These are phyloP conservation scores for Dorcus parallelipipedus DNA, from an alignment of 2,888 invertebrate species.

Conservation along the genomic window DNA sequence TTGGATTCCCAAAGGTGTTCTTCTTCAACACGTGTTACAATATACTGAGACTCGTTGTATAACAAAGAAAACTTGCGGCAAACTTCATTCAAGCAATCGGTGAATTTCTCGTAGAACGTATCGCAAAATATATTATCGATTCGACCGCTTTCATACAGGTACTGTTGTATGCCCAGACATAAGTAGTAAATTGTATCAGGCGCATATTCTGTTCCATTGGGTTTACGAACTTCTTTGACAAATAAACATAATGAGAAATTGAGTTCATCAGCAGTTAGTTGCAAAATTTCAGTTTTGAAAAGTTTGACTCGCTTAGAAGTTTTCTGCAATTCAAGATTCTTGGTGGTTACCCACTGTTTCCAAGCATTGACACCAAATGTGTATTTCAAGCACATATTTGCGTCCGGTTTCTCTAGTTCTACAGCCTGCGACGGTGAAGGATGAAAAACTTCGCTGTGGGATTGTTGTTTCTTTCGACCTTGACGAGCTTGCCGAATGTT, in stretches of 20 bases:
- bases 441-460: neutral
- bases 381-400: conserved; percentile 80
- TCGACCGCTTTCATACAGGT: conserved; percentile 82
- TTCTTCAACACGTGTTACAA: conserved; percentile 85
- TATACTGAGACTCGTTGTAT: conserved; percentile 76
- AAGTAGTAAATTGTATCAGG: conserved; percentile 89
- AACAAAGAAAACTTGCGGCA: conserved; percentile 73
- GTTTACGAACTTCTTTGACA: conserved; percentile 83
- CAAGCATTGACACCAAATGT: conserved; percentile 88
- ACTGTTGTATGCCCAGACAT: conserved; percentile 84
- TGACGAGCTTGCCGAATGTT: conserved; percentile 31
- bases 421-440: neutral
- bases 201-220: conserved; percentile 64
- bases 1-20: conserved; percentile 91
- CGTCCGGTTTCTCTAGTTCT: conserved; percentile 76
- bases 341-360: conserved; percentile 84
- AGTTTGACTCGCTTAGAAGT: conserved; percentile 38
- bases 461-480: conserved; percentile 8
- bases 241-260: conserved; percentile 81
- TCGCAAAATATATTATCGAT: conserved; percentile 91
- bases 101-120: conserved; percentile 81
- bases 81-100: conserved; percentile 79
- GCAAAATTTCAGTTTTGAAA: conserved; percentile 72
- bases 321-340: conserved; percentile 55
- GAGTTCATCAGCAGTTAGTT: conserved; percentile 80